Percentiles rank a stretch among this genome's conserved stretches.
phyloP scores from a whole-genome alignment of 2,888 invertebrate species.

The Xanthia icteritia region DNA sequence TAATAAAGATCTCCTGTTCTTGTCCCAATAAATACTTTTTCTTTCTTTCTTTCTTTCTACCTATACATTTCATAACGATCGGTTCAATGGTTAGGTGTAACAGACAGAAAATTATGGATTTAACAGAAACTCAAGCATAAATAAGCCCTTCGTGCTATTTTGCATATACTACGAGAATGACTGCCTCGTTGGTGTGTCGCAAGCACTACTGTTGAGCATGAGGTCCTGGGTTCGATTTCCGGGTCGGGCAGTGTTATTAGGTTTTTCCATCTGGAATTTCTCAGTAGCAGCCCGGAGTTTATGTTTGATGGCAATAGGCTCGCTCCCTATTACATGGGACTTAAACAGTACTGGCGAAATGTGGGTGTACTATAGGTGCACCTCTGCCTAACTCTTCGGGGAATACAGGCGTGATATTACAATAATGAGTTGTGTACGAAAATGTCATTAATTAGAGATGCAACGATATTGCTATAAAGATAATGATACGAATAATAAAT shows the following conservation, averaged over 20 bases:
- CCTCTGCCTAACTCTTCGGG: not conserved
- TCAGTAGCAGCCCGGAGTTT: too few relatives aligned
- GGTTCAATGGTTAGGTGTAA: too few relatives aligned
- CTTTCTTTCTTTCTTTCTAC: too few relatives aligned
- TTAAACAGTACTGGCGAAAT: not conserved
- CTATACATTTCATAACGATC: too few relatives aligned
- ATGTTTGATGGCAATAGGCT: not conserved
- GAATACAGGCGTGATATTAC: not conserved
- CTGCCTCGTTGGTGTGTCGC: not conserved
- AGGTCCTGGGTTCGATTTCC: too few relatives aligned
- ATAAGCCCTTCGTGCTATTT: not conserved
- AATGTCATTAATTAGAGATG: not conserved
- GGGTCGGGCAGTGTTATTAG: too few relatives aligned
- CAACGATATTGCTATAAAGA: not conserved
- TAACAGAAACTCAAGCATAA: not conserved
- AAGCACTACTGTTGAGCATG: too few relatives aligned
- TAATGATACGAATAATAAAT: not conserved
- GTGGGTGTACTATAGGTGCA: not conserved
- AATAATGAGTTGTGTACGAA: not conserved
- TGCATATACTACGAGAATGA: conserved; percentile 3
- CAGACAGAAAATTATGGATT: not conserved
- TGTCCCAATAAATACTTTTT: too few relatives aligned
- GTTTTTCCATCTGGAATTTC: too few relatives aligned
- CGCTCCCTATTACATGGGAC: not conserved
- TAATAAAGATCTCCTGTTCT: too few relatives aligned